phyloP scores from a whole-genome alignment of 2,888 invertebrate genomes.

The Kryphioiulus occultus region DNA sequence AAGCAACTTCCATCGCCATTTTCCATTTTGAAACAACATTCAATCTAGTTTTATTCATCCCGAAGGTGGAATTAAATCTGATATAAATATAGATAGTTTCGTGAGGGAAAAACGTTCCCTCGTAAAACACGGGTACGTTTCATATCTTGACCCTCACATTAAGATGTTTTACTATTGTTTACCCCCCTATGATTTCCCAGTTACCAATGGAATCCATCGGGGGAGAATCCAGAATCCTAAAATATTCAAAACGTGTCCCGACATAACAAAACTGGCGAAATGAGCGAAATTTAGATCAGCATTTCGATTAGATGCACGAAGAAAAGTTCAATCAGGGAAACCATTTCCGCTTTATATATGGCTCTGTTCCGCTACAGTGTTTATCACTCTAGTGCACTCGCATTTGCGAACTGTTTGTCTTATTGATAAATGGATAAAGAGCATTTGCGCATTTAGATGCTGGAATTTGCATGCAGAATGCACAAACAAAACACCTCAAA shows the following conservation, averaged over 20 bases:
- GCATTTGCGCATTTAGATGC: constrained; percentile 39
- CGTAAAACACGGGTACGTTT: background rate
- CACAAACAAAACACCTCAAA: background rate
- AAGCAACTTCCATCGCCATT: constrained; percentile 39
- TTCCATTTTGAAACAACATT: constrained; percentile 40
- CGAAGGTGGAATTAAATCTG: constrained; percentile 29
- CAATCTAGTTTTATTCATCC: constrained; percentile 36
- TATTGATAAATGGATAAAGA: constrained; percentile 36
- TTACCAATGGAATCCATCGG: constrained; percentile 17
- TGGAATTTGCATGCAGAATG: background rate
- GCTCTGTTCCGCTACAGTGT: constrained; percentile 30
- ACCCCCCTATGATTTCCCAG: constrained; percentile 24
- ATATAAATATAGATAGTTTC: constrained; percentile 27
- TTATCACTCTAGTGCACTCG: constrained; percentile 40
- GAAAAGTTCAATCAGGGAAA: constrained; percentile 39
- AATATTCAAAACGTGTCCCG: constrained; percentile 35
- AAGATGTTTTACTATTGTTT: constrained; percentile 35
- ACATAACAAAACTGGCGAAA: constrained; percentile 32
- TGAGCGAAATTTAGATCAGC: constrained; percentile 39
- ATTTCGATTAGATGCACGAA: constrained; percentile 40
- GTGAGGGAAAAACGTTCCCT: constrained; percentile 20
- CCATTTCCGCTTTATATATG: constrained; percentile 28
- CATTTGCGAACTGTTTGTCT: constrained; percentile 39
- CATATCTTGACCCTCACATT: constrained; percentile 32
- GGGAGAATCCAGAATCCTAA: constrained; percentile 3